These are phyloP conservation scores for Lepidurus couesii DNA, from an alignment of 1,140 invertebrate genomes.

Conservation along the genomic window DNA sequence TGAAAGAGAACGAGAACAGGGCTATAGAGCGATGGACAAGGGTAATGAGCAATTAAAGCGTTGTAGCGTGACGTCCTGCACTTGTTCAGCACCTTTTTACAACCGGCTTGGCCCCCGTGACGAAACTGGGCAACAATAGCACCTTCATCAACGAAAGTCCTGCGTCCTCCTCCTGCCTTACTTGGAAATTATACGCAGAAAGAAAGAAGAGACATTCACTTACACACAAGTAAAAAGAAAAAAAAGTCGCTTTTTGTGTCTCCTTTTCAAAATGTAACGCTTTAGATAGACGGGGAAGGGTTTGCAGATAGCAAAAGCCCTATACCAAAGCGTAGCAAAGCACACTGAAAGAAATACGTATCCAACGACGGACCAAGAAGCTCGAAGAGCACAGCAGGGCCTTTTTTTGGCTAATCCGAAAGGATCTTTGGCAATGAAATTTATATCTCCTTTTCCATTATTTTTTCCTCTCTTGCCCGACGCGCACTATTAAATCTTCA, in stretches of 20 bases:
- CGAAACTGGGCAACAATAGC: constrained; percentile 7
- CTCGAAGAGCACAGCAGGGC: neutral
- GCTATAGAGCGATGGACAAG: neutral
- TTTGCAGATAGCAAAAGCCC: neutral
- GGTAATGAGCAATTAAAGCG: constrained; percentile 19
- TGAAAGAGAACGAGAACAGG: neutral
- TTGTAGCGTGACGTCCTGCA: constrained; percentile 8
- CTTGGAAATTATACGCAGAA: neutral
- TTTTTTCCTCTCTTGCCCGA: neutral
- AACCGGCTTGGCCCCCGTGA: neutral
- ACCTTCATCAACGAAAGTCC: neutral
- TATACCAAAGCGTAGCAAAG: neutral
- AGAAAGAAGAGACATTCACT: neutral
- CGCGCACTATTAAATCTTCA: neutral
- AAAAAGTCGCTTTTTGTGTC: neutral
- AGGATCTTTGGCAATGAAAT: neutral
- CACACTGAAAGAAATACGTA: neutral
- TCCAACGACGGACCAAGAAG: neutral
- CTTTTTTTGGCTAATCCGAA: neutral
- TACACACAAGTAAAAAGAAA: neutral
- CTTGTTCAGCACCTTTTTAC: constrained; percentile 19
- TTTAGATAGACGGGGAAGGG: neutral
- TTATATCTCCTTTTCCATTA: neutral
- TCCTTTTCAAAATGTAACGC: neutral
- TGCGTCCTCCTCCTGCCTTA: neutral